These are phyloP conservation scores for Daboia siamensis DNA, from an alignment of 2,113 vertebrate species.

Conservation along the genomic window DNA sequence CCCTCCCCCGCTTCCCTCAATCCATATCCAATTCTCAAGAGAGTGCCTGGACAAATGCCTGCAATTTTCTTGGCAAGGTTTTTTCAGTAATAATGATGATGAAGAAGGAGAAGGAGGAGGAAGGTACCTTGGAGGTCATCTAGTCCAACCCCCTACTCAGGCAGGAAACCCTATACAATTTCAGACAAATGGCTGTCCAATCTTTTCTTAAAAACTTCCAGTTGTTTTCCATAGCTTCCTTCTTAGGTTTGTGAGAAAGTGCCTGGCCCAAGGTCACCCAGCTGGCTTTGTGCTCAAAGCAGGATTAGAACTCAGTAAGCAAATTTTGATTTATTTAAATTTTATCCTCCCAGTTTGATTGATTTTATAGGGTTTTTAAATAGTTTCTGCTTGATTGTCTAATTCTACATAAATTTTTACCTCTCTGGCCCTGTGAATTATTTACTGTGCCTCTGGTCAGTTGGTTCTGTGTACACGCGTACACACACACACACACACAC, in stretches of 20 bases:
- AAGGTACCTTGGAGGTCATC: no score
- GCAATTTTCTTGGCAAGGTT: not conserved
- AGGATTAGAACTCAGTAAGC: not conserved
- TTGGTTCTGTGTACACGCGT: not conserved
- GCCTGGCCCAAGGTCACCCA: not conserved
- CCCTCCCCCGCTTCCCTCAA: not conserved
- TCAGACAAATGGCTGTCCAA: no score
- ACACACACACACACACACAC: not conserved
- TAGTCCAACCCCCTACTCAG: no score
- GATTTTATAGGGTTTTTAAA: constrained; percentile 28
- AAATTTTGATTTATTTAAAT: constrained; percentile 42
- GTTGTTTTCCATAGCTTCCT: not conserved
- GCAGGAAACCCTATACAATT: no score
- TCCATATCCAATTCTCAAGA: not conserved
- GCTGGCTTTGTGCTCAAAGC: not conserved
- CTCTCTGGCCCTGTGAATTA: constrained; percentile 20
- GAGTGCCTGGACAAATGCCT: not conserved
- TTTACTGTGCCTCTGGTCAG: constrained; percentile 31
- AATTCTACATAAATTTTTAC: not conserved
- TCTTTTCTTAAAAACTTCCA: no score
- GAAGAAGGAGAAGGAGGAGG: no score
- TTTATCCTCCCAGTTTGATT: constrained; percentile 15
- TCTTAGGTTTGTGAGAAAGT: not conserved
- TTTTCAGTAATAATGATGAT: not conserved
- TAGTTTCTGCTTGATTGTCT: constrained; percentile 10